These are phyloP conservation scores for Himantopus leucocephalus DNA, from an alignment of 2,113 vertebrate genomes.

Conservation along the genomic window DNA sequence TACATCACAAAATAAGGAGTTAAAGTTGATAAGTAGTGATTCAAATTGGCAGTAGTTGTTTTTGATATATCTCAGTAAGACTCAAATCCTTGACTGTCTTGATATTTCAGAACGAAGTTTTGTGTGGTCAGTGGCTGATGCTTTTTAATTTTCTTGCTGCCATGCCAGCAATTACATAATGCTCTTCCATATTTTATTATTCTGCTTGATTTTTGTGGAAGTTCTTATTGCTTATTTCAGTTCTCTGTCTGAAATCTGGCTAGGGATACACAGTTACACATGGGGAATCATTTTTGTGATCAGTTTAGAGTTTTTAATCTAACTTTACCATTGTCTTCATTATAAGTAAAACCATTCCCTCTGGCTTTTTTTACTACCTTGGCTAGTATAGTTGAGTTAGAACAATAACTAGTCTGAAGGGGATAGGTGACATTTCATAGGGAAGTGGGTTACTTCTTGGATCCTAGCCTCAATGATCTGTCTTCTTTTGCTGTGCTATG, in stretches of 20 bases:
- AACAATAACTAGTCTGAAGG: not conserved
- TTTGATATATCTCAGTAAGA: not conserved
- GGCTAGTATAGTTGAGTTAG: not conserved
- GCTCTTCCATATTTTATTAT: constrained; percentile 32
- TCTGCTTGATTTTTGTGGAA: constrained; percentile 15
- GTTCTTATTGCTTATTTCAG: not conserved
- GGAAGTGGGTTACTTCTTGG: not conserved
- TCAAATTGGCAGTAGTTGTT: not conserved
- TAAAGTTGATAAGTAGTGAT: not conserved
- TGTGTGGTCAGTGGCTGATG: not conserved
- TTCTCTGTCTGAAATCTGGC: not conserved
- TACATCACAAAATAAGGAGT: not conserved
- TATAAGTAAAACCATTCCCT: not conserved
- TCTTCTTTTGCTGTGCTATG: not conserved
- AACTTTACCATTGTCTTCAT: not conserved
- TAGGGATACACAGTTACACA: not conserved
- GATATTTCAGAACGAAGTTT: not conserved
- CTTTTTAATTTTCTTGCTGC: not conserved
- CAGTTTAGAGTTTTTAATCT: not conserved
- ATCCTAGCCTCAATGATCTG: not conserved
- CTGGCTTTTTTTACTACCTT: not conserved
- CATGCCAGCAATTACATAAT: not conserved
- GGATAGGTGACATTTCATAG: not conserved
- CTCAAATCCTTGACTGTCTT: not conserved
- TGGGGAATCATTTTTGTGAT: not conserved